Conservation (phyloP, 2,888 invertebrate genomes). For the Drosophila austrosaltans region DNA sequence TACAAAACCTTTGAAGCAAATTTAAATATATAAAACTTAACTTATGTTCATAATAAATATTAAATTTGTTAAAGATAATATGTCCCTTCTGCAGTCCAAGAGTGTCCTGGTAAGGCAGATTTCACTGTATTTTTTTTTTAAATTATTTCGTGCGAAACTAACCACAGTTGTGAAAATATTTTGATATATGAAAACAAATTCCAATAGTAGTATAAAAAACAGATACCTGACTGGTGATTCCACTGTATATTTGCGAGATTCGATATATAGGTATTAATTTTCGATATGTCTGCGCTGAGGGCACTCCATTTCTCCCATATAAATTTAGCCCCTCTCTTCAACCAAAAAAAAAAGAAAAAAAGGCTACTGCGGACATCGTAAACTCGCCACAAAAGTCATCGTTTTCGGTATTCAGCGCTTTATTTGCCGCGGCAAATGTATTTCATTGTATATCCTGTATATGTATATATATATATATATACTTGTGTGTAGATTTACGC, state of each 20-base stretch:
- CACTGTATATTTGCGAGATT: not conserved
- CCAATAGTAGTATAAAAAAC: too few relatives aligned
- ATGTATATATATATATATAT: constrained; percentile 1
- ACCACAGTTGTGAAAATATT: too few relatives aligned
- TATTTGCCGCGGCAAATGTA: constrained; percentile 46
- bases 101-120: too few relatives aligned
- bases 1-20: too few relatives aligned
- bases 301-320: not conserved
- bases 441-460: constrained; percentile 54
- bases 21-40: too few relatives aligned
- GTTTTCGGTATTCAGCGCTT: constrained; percentile 63
- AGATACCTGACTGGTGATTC: not conserved
- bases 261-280: not conserved
- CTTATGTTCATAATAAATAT: too few relatives aligned
- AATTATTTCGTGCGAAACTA: too few relatives aligned
- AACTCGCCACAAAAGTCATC: constrained; percentile 44
- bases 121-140: too few relatives aligned
- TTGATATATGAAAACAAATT: too few relatives aligned
- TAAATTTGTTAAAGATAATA: too few relatives aligned
- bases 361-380: constrained; percentile 72
- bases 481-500: constrained; percentile 36
- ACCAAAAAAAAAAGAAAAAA: constrained; percentile 6
- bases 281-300: not conserved
- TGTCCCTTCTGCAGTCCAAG: too few relatives aligned
- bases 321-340: constrained; percentile 5